Evolutionary conservation across 2,888 invertebrate species (phyloP), one percentile per base, ranked within the genome.

Genomic region (Lasioglossum malachurum): DNA sequence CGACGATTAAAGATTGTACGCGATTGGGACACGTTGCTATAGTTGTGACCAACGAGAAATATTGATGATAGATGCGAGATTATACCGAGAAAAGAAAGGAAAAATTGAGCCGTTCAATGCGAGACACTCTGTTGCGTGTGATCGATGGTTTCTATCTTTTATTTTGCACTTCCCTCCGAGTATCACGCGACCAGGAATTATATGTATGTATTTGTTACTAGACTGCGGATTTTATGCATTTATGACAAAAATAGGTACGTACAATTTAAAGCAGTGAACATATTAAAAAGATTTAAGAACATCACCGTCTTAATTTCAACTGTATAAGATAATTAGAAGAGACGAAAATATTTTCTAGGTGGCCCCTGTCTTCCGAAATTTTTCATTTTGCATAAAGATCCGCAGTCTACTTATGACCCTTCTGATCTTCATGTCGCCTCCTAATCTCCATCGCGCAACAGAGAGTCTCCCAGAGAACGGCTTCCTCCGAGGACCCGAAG

Each of bases 41-140:
- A 67, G 38, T 67, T 41, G 67, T 69, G 57, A 38, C 57, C 79
- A 38, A 77, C 77, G 64, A 67, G 64, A 60, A 85, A 83, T 73
- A 53, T 35, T 38, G 41, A 69, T 12, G 73, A 83, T 53, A 69
- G 53, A 46, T 57, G 35, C 44, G 77, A 78, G 23, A 31, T 77
- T 16, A 77, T 49, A 53, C 23, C 10, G 53, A n/a, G 3, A 53
- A 53, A n/a, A 19, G 49, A 86, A 82, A 38, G 84, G 12, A 16
- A 31, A 64, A 64, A 64, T 64, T 31, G 14, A 69, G 69, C 69
- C 38, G 23, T 69, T 69, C 41, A 10, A 23, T 38, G 35, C 35
- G 69, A 69, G 69, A 41, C 38, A 69, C 69, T 41, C 38, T 35
- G 41, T 23, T 38, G 38, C 8, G 31, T 64, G 53, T 10, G 53